These are phyloP conservation scores for Sympetrum striolatum DNA, from an alignment of 2,888 invertebrate genomes.

Conservation along the genomic window DNA sequence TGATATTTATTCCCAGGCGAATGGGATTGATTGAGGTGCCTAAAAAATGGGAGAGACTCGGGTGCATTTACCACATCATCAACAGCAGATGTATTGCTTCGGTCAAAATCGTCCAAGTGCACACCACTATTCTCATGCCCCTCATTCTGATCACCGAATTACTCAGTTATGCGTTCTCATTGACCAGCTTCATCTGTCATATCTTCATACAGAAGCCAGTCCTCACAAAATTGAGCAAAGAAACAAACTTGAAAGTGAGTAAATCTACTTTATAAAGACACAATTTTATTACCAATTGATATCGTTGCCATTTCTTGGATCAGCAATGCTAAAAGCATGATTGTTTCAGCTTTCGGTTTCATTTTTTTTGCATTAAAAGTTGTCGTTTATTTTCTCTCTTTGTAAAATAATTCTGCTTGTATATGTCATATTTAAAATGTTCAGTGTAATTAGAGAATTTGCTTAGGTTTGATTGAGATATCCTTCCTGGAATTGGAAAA, in stretches of 20 bases:
- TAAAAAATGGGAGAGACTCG: slow-evolving; percentile 31
- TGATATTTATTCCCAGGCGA: not conserved
- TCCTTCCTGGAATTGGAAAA: not conserved
- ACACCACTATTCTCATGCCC: not conserved
- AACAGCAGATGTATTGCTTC: slow-evolving; percentile 32
- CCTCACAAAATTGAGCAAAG: slow-evolving; percentile 78
- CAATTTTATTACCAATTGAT: no score
- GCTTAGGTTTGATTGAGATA: no score
- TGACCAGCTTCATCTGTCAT: slow-evolving; percentile 77
- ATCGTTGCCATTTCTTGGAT: no score
- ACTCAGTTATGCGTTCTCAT: slow-evolving; percentile 72
- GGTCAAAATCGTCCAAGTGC: slow-evolving; percentile 22
- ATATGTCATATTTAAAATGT: no score
- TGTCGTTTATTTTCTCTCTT: no score
- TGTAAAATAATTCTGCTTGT: no score
- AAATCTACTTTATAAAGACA: not conserved
- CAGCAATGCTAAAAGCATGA: no score
- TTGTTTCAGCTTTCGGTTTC: no score
- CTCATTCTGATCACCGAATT: slow-evolving; percentile 30
- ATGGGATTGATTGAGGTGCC: slow-evolving; percentile 9
- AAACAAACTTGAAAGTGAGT: slow-evolving; percentile 76
- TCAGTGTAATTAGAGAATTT: no score
- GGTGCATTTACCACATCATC: slow-evolving; percentile 34
- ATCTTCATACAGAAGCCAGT: slow-evolving; percentile 81
- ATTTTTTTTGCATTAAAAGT: no score